These are phyloP conservation scores for Pachypanchax playfairii DNA, from an alignment of 2,113 vertebrate species.

Conservation along the genomic window DNA sequence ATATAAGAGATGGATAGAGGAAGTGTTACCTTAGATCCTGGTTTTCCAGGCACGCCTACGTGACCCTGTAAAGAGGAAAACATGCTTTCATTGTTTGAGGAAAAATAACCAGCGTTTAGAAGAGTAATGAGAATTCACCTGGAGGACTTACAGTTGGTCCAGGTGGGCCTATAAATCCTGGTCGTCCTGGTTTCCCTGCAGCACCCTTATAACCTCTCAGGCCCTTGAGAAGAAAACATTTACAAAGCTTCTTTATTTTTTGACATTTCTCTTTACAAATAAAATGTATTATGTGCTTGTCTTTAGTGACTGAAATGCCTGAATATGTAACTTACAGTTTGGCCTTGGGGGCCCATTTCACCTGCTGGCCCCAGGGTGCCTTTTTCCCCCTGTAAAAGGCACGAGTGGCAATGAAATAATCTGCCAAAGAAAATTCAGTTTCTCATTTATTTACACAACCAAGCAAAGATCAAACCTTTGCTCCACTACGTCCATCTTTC, in stretches of 20 bases:
- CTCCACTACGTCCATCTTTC: conserved; percentile 65
- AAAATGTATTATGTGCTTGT: conserved; percentile 30
- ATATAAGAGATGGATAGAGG: conserved; percentile 24
- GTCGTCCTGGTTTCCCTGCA: conserved; percentile 80
- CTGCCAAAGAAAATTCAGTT: conserved; percentile 19
- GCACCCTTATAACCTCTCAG: conserved; percentile 77
- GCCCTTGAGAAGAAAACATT: conserved; percentile 71
- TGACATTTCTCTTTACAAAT: conserved; percentile 37
- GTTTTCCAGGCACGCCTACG: conserved; percentile 71
- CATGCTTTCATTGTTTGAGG: conserved; percentile 54
- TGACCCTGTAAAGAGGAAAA: conserved; percentile 76
- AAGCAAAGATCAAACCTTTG: conserved; percentile 62
- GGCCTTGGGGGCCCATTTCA: conserved; percentile 80
- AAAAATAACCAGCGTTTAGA: conserved; percentile 55
- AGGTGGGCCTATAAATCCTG: conserved; percentile 79
- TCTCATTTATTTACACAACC: conserved; percentile 9
- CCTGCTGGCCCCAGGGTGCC: conserved; percentile 75
- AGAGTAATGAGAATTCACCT: conserved; percentile 43
- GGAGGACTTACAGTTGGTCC: conserved; percentile 75
- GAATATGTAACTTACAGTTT: conserved; percentile 74
- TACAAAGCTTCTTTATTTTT: conserved; percentile 56
- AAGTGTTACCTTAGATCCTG: conserved; percentile 76
- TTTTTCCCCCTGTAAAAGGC: conserved; percentile 79
- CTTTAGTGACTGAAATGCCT: conserved; percentile 26
- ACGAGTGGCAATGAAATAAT: conserved; percentile 32